Evolutionary conservation across 2,797 vertebrate species (phyloP).

Genomic region (Garrulus glandarius): DNA sequence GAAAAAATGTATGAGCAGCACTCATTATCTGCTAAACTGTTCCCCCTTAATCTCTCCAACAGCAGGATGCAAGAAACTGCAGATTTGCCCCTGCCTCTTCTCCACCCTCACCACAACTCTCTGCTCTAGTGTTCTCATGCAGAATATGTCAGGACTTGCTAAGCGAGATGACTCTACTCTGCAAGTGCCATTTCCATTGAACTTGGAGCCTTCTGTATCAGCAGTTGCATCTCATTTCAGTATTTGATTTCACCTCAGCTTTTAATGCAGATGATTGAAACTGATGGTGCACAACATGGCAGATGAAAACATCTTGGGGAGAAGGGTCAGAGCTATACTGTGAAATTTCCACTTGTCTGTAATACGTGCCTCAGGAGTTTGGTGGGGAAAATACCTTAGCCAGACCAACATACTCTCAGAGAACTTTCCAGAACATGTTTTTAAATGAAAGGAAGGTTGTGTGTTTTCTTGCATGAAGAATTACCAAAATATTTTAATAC

Average conservation of each 20-base stretch:
- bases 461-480: neutral
- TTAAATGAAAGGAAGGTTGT: neutral
- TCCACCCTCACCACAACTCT: neutral
- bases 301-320: slow-evolving; percentile 24
- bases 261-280: slow-evolving; percentile 29
- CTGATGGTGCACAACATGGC: slow-evolving; percentile 1
- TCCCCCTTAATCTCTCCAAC: neutral
- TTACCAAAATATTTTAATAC: neutral
- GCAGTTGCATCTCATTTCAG: neutral
- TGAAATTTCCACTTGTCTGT: neutral
- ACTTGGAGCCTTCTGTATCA: neutral
- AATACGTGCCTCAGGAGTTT: neutral
- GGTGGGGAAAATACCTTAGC: neutral
- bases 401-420: neutral
- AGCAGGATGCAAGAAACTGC: neutral
- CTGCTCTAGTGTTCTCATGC: neutral
- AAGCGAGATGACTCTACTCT: neutral
- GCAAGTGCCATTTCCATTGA: neutral
- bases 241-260: slow-evolving; percentile 40
- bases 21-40: neutral
- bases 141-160: neutral
- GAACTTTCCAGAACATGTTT: neutral
- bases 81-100: neutral
- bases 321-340: neutral
- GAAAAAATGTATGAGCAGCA: neutral